phyloP scores from a whole-genome alignment of 2,888 invertebrate genomes.

The Drosophila mayaguana region DNA sequence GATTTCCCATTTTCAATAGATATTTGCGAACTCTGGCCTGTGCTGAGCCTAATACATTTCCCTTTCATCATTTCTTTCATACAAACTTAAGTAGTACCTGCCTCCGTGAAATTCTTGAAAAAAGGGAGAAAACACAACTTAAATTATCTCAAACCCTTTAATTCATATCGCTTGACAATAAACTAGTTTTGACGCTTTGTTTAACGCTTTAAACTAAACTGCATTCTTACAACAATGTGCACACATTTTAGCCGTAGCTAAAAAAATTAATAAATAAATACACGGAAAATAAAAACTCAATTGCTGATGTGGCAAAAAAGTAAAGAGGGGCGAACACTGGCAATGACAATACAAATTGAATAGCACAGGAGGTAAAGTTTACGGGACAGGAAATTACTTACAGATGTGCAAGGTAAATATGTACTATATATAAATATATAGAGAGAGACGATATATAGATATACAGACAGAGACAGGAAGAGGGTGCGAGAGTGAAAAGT shows the following conservation, averaged over 20 bases:
- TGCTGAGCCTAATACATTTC: too few species aligned
- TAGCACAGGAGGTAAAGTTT: slow-evolving; percentile 36
- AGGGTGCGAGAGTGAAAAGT: background rate
- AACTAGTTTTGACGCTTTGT: background rate
- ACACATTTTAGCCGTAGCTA: slow-evolving; percentile 12
- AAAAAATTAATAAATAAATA: slow-evolving; percentile 9
- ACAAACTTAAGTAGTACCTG: background rate
- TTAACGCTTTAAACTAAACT: background rate
- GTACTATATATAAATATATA: background rate
- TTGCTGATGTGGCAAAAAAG: slow-evolving; percentile 56
- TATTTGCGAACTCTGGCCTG: too few species aligned
- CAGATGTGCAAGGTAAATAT: slow-evolving; percentile 10
- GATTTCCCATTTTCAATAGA: too few species aligned
- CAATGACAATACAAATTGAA: slow-evolving; percentile 42
- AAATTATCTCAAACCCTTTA: background rate
- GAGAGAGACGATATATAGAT: background rate
- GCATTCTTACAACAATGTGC: slow-evolving; percentile 5
- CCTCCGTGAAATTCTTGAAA: background rate
- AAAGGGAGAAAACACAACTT: background rate
- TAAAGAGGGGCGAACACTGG: slow-evolving; percentile 19
- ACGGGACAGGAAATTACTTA: slow-evolving; percentile 26
- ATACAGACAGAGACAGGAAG: background rate
- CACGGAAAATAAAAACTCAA: background rate
- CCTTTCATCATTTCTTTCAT: background rate
- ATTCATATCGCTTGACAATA: background rate